Percentiles rank a stretch among this genome's conserved stretches.
Evolutionary conservation across 2,797 vertebrate genomes (phyloP).

Genomic region (Acanthurus lineatus): DNA sequence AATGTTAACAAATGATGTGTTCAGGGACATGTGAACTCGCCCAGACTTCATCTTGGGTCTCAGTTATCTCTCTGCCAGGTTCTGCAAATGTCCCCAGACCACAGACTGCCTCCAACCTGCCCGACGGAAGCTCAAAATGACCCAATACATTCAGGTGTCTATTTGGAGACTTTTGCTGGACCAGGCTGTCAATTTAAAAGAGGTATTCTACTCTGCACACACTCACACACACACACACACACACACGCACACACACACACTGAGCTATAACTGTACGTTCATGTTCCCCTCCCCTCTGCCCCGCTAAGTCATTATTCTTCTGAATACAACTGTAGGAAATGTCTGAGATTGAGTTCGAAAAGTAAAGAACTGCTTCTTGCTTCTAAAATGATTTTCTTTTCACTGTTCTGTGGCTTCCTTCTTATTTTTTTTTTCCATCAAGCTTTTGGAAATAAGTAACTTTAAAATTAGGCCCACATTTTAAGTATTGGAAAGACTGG

Average conservation of each 20-base stretch:
- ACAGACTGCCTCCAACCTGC: neutral
- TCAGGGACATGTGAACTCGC: neutral
- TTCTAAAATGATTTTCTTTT: conserved; percentile 24
- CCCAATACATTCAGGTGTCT: conserved; percentile 24
- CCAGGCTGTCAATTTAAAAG: conserved; percentile 20
- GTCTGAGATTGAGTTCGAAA: conserved; percentile 1
- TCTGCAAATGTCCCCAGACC: conserved; percentile 2
- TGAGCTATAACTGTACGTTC: neutral
- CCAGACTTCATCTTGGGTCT: neutral
- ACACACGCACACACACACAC: neutral
- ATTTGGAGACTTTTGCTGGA: neutral
- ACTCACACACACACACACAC: neutral
- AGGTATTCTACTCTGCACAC: neutral
- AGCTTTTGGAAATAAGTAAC: conserved; percentile 25
- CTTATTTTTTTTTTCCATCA: neutral
- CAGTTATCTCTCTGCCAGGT: conserved; percentile 14
- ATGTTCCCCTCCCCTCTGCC: neutral
- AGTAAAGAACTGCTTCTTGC: neutral
- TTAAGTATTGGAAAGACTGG: too few species aligned
- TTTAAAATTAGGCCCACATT: conserved; percentile 11
- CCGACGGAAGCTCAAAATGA: conserved; percentile 13
- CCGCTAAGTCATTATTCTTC: conserved; percentile 7
- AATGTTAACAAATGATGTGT: neutral
- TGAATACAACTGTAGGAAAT: conserved; percentile 31
- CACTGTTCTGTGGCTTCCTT: conserved; percentile 6